A percentile compares a stretch with the other conserved stretches of the same genome.
Evolutionary conservation across 2,113 vertebrate genomes (phyloP).

Genomic region (Panthera tigris): DNA sequence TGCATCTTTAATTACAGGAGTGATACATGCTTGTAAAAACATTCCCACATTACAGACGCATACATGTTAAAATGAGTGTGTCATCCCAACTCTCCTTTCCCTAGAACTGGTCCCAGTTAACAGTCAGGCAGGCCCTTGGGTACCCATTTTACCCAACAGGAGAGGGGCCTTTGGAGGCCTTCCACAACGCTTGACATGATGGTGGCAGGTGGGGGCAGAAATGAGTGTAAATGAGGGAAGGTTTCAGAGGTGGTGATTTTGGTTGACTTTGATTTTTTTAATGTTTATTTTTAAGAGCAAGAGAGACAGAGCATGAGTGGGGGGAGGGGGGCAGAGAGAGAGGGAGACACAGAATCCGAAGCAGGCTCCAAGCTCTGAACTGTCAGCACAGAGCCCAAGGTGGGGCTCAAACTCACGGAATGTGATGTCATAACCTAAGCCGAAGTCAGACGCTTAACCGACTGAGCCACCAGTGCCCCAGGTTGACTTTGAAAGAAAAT

Average conservation of each 20-base stretch:
- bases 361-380: too few relatives aligned
- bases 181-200: neutral
- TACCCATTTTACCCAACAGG: neutral
- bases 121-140: neutral
- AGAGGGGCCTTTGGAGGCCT: neutral
- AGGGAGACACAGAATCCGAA: too few relatives aligned
- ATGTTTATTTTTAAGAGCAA: too few relatives aligned
- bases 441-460: too few relatives aligned
- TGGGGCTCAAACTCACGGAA: too few relatives aligned
- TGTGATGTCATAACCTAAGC: too few relatives aligned
- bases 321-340: too few relatives aligned
- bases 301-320: too few relatives aligned
- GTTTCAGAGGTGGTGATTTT: neutral
- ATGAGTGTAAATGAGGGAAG: neutral
- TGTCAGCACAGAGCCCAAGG: too few relatives aligned
- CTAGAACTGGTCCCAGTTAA: neutral
- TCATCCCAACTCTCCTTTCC: neutral
- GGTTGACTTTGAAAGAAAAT: constrained; percentile 44
- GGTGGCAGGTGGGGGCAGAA: neutral
- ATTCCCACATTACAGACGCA: constrained; percentile 59
- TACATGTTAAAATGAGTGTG: neutral
- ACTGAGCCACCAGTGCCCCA: too few relatives aligned
- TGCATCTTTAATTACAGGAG: constrained; percentile 71
- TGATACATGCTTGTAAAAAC: constrained; percentile 65
- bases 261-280: neutral